These are phyloP conservation scores for Callorhinus ursinus DNA, from an alignment of 2,113 vertebrate genomes.

Conservation along the genomic window DNA sequence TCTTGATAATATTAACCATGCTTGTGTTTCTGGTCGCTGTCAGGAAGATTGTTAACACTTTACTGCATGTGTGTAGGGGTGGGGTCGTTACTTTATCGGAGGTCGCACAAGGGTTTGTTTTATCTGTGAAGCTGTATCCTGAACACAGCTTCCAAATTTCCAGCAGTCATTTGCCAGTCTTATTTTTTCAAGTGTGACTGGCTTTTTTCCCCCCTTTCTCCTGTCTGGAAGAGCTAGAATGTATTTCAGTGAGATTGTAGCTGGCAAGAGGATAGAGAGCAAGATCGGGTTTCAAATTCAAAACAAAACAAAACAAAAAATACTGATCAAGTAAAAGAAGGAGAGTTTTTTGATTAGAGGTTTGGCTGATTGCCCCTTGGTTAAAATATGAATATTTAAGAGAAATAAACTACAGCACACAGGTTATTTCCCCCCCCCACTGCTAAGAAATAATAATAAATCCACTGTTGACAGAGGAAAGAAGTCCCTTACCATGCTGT, in stretches of 20 bases:
- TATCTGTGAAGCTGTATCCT: constrained; percentile 65
- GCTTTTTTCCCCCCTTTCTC: constrained; percentile 63
- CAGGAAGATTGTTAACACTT: constrained; percentile 75
- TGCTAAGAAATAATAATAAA: constrained; percentile 78
- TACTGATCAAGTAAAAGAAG: constrained; percentile 4
- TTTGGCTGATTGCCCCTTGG: constrained; percentile 57
- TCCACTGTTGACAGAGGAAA: constrained; percentile 69
- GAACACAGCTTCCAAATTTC: constrained; percentile 73
- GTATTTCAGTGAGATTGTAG: constrained; percentile 84
- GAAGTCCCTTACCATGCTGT: constrained; percentile 54
- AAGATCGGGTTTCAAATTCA: constrained; percentile 79
- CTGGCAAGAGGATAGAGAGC: constrained; percentile 76
- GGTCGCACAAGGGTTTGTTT: constrained; percentile 68
- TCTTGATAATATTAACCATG: neutral
- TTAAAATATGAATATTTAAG: constrained; percentile 63
- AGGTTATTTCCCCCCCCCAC: neutral
- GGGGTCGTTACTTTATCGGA: constrained; percentile 67
- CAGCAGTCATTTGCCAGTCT: constrained; percentile 85
- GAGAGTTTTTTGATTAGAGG: constrained; percentile 54
- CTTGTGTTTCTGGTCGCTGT: constrained; percentile 55
- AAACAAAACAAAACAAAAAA: constrained; percentile 67
- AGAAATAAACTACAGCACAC: constrained; percentile 61
- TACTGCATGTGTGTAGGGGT: constrained; percentile 56
- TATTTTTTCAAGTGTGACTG: constrained; percentile 84
- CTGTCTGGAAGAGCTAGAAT: constrained; percentile 82